These are phyloP conservation scores for Sisor rabdophorus DNA, from an alignment of 2,113 vertebrate species.

Conservation along the genomic window DNA sequence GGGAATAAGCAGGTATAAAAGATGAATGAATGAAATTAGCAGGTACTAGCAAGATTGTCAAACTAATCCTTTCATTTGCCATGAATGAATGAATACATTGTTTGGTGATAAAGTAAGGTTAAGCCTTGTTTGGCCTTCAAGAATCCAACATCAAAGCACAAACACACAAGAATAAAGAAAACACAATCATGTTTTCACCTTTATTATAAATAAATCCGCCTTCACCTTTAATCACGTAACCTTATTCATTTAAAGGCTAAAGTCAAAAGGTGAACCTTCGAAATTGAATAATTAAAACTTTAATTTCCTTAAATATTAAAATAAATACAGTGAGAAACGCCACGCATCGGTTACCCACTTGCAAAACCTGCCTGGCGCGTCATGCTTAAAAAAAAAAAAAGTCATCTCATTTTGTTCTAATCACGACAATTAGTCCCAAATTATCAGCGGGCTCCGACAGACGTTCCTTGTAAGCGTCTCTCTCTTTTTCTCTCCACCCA, in stretches of 20 bases:
- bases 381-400: constrained; percentile 92
- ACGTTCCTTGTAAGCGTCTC: constrained; percentile 91
- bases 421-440: constrained; percentile 93
- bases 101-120: constrained; percentile 86
- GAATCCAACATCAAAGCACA: constrained; percentile 41
- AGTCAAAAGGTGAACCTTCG: neutral
- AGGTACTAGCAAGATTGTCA: too few species aligned
- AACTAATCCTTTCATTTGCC: constrained; percentile 77
- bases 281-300: neutral
- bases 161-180: neutral
- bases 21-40: too few species aligned
- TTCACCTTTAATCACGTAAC: neutral
- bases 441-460: constrained; percentile 95
- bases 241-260: neutral
- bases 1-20: too few species aligned
- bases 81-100: constrained; percentile 70
- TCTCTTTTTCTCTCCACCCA: constrained; percentile 92
- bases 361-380: constrained; percentile 7
- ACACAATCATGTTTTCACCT: neutral
- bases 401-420: constrained; percentile 90
- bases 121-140: constrained; percentile 74
- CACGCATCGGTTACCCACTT: constrained; percentile 2
- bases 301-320: constrained; percentile 40
- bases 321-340: neutral
- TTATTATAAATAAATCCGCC: too few species aligned